Base-by-base conservation (phyloP, 2,113 vertebrate species). In the Colinus virginianus region DNA sequence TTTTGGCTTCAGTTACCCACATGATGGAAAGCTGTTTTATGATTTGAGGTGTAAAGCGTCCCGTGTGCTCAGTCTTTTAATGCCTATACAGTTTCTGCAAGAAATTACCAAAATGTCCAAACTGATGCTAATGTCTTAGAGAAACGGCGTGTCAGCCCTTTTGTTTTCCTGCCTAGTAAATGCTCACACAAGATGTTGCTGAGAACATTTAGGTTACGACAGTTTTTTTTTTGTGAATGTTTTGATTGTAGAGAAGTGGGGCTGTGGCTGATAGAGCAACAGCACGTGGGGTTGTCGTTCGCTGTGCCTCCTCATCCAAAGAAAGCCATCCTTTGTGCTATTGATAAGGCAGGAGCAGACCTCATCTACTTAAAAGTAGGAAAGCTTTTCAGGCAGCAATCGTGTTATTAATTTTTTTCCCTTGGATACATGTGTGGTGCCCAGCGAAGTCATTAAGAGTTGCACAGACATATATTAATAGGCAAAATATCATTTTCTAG, bases 231-330 rank as follows among this genome's bases (percentile, higher is more conserved):
- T 40, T 11, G 78, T 81, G 70, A 93, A 71, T 78, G 59, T 71
- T 86, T 64, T 4, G 2, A 21, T 46, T 53, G 43, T 42, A 42
- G 23, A 78, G 78, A 62, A 76, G 87, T 8, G 4, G 61, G 71
- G 87, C 70, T 7, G 13, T 59, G 70, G 46, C 45, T 62, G 84
- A 79, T 71, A 68, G 55, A 46, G 32, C 32, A 69, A 70, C 68
- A 70, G 43, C 61, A 58, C 22, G 21, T 19, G 13, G 18, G 25
- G n/a, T 95, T 89, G 34, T 59, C 20, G 3, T 91, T 95, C 90
- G 90, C 45, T 96, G 87, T 97, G 90, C 88, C 92, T 96, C 88
- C 90, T 96, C 78, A 74, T 88, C 90, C 81, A 36, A 90, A 94
- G 94, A 97, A 97, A 88, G 42, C 59, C 80, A 90, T 91, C 94